These are phyloP conservation scores for Sinocyclocheilus anophthalmus DNA, from an alignment of 2,113 vertebrate species.

Conservation along the genomic window DNA sequence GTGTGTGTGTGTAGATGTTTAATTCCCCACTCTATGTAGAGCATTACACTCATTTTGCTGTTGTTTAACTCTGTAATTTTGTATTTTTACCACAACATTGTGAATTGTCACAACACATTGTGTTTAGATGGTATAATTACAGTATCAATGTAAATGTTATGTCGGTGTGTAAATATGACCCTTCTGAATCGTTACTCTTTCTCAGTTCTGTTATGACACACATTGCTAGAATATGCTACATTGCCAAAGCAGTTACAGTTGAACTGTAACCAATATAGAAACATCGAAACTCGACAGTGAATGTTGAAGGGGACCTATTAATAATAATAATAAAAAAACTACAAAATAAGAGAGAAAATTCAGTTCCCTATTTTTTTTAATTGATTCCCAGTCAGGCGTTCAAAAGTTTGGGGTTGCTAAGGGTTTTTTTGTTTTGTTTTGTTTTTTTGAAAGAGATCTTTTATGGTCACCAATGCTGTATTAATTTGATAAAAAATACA, in stretches of 20 bases:
- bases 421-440: neutral
- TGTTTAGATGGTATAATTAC: neutral
- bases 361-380: neutral
- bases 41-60: neutral
- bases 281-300: neutral
- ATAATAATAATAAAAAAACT: neutral
- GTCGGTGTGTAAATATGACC: neutral
- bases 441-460: neutral
- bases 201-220: constrained; percentile 3
- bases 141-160: neutral
- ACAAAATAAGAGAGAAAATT: constrained; percentile 3
- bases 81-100: neutral
- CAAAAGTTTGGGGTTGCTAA: neutral
- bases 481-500: neutral
- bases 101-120: neutral
- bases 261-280: neutral
- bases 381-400: neutral
- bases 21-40: neutral
- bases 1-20: neutral
- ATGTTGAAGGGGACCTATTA: neutral
- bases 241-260: constrained; percentile 14
- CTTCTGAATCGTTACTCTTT: neutral
- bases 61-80: neutral
- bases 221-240: neutral
- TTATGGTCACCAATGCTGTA: neutral